A percentile compares a stretch with the other conserved stretches of the same genome.
Evolutionary conservation across 2,888 invertebrate species (phyloP).

Genomic region (Dione juno): DNA sequence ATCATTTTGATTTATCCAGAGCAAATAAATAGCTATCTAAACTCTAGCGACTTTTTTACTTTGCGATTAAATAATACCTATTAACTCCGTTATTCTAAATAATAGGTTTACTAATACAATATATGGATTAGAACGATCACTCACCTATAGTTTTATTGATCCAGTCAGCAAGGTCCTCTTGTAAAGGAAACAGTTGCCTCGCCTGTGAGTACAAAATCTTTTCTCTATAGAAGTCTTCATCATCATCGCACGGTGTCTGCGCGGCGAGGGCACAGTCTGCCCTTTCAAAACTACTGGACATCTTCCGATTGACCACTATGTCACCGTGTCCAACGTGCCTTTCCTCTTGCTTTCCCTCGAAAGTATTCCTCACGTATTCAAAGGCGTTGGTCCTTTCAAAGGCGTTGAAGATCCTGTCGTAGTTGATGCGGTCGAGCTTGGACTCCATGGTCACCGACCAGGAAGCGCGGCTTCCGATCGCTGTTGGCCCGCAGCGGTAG

Average conservation of each 20-base stretch:
- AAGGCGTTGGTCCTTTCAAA: conserved; percentile 81
- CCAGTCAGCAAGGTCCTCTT: conserved; percentile 95
- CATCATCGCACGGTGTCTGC: conserved; percentile 80
- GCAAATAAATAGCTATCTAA: background rate
- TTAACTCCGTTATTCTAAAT: too few species aligned
- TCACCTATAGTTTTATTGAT: conserved; percentile 92
- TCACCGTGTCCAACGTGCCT: conserved; percentile 71
- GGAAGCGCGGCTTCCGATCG: conserved; percentile 77
- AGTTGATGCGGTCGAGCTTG: conserved; percentile 75
- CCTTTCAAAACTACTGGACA: conserved; percentile 76
- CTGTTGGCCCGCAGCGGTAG: conserved; percentile 77
- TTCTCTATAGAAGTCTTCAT: conserved; percentile 88
- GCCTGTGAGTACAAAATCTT: conserved; percentile 90
- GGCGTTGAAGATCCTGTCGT: conserved; percentile 79
- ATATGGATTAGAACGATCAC: conserved; percentile 54
- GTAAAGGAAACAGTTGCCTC: conserved; percentile 90
- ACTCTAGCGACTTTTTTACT: too few species aligned
- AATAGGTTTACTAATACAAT: too few species aligned
- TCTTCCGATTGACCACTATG: conserved; percentile 73
- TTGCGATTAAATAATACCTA: background rate
- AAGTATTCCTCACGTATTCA: conserved; percentile 66
- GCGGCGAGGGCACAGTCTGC: conserved; percentile 81
- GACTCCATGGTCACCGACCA: conserved; percentile 82
- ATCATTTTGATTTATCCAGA: too few species aligned
- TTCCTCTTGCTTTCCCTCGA: conserved; percentile 60